Base-by-base conservation (phyloP, 2,113 vertebrate species). In the Asarcornis scutulata region DNA sequence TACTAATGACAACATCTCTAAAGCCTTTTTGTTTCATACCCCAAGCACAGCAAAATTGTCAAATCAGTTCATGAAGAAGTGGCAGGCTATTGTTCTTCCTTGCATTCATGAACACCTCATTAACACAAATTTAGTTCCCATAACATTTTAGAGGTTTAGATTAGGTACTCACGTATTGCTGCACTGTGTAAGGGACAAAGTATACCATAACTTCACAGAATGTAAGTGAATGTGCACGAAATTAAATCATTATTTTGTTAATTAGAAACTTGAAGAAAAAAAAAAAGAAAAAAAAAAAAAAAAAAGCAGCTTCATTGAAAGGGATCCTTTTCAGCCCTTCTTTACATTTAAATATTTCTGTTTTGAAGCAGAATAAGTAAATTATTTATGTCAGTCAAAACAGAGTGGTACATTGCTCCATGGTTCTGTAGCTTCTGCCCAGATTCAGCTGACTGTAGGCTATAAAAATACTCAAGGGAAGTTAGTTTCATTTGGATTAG, bases 311-410 rank as follows among this genome's bases (percentile, higher is more conserved):
- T 92, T 84, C 52, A 83, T 78, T 55, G 86, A 86, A 86, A 94
- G 8, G 44, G 71, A 64, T 83, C 56, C 23, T 66, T 88, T 91
- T 52, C 88, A 97, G 55, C 34, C 58, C 14, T 9, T 31, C 78
- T 94, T 96, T 69, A 96, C 97, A 78, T 40, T 96, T 34, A 84
- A 91, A 66, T 84, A 18, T 86, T 96, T 91, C 85, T 95, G 67
- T 81, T 91, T 95, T 78, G 78, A 97, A 86, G 91, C 55, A 91
- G 81, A 94, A 78, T 71, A 62, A 67, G 82, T 88, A 91, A 97
- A 96, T 95, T 91, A 95, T 97, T 97, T 96, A 91, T 97, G 84
- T 89, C 80, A 95, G 48, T 96, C 88, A 97, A 97, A 95, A 91
- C 32, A 92, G 44, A 96, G 48, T 20, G 17, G 72, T 74, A 85